Percentiles rank a stretch among this genome's conserved stretches.
Conservation (phyloP, 2,888 invertebrate species). For the Conchocele bisecta region DNA sequence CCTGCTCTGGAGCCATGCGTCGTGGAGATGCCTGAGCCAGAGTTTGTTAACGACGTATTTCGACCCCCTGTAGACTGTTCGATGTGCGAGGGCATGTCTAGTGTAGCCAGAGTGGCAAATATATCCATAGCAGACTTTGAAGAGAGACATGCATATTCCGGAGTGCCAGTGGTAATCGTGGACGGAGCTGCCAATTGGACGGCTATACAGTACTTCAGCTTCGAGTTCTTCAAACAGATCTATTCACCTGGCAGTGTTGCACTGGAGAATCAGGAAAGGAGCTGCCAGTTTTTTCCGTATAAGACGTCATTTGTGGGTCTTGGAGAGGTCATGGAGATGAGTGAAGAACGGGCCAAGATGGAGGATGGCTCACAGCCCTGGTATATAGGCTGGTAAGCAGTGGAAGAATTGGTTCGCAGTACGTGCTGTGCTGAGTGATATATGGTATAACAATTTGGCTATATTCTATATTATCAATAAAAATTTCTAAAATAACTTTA, state of each 20-base stretch:
- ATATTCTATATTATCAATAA: too few relatives aligned
- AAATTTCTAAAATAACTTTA: too few relatives aligned
- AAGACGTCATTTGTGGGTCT: slow-evolving; percentile 91
- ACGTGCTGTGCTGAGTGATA: too few relatives aligned
- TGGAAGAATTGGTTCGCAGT: too few relatives aligned
- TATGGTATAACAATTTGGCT: too few relatives aligned
- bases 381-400: slow-evolving; percentile 89
- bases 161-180: slow-evolving; percentile 91
- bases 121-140: slow-evolving; percentile 89
- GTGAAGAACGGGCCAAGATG: slow-evolving; percentile 87
- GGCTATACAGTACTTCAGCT: slow-evolving; percentile 90
- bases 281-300: slow-evolving; percentile 97
- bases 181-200: slow-evolving; percentile 93
- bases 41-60: slow-evolving; percentile 83
- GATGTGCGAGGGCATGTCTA: slow-evolving; percentile 88
- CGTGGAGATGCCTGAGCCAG: slow-evolving; percentile 62
- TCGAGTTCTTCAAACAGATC: slow-evolving; percentile 89
- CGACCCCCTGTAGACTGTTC: slow-evolving; percentile 92
- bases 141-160: slow-evolving; percentile 89
- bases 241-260: slow-evolving; percentile 85
- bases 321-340: slow-evolving; percentile 92
- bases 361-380: slow-evolving; percentile 87
- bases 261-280: slow-evolving; percentile 79
- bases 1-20: slow-evolving; percentile 68
- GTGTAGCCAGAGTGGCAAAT: slow-evolving; percentile 87